Base-by-base conservation (phyloP, 2,888 invertebrate genomes). In the Strigamia crassipes region DNA sequence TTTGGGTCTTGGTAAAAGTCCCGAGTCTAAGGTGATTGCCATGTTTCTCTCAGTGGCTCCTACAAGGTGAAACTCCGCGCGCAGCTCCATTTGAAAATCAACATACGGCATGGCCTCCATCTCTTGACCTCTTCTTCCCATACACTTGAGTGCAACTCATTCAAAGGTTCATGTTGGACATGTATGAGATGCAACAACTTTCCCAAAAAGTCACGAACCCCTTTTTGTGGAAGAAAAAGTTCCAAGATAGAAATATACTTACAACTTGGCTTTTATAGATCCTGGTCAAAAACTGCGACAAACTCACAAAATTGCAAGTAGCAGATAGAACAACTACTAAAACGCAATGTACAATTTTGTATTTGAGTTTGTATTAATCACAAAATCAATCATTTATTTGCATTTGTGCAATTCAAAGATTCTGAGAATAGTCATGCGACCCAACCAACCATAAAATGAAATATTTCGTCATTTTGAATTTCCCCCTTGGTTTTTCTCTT, bases 131-230 rank as follows among this genome's bases (percentile, higher is more conserved):
- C 46, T 46, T 46, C 46, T 46, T 46, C 15, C 46, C n/a, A 46
- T 46, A 46, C 10, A 61, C 21, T 61, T 61, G 61, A 61, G 61
- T 61, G 61, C 61, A 61, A 21, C 61, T 23, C 61, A 61, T 61
- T 61, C 61, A 61, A 61, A 21, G 23, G 61, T 18, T 23, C 18
- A 21, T 23, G 61, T 61, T 61, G 61, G 61, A 61, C 61, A 61
- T 61, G 61, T 61, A 61, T 61, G 61, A 61, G 61, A 61, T 61
- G 61, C 61, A 61, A 61, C 21, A 61, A 61, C 61, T 61, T 21
- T 61, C 23, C 46, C 12, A 61, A 61, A 61, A 61, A 61, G 23
- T n/a, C 61, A 61, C 12, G 8, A 18, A 61, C 61, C 61, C 61
- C 61, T 61, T 61, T 61, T 61, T 61, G 6, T 12, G 12, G 21